Evolutionary conservation across 2,113 vertebrate genomes (phyloP), one percentile per base, ranked within the genome.

Genomic region (Speoplatyrhinus poulsoni): DNA sequence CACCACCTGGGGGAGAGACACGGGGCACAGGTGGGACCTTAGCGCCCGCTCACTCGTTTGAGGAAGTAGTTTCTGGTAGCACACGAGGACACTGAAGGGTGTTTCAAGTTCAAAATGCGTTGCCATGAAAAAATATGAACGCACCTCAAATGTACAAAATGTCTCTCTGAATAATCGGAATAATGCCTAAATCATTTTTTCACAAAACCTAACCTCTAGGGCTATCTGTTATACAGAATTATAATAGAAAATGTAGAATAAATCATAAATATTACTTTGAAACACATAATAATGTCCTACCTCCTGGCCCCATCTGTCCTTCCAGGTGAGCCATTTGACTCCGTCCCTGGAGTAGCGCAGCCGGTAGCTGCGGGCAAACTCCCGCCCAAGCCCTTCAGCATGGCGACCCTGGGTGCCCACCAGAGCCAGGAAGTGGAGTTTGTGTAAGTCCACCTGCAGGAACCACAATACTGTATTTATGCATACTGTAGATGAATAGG

Each of bases 381-480:
- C 96, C 72, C 93, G 93, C n/a, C 96, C 96, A 0, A 94, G 94
- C 5, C 96, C 96, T 0, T 95, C 94, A 0, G 96, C 96, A 0
- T 98, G 95, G 10, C 96, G 95, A 3, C 96, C 96, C 85, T 98
- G 96, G 0, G 95, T 98, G 63, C 95, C 96, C 69, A 96, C 95
- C 89, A 98, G 86, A 1, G 96, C 94, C 79, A 98, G 87, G 75
- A 97, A 90, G 84, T 96, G 91, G 11, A 98, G 91, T 7, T 70
- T 87, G 17, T 70, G 92, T 46, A 98, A 91, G 69, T 97, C 94
- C 65, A 98, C 91, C 92, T 91, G 48, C 13, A 73, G 46, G 48
- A 68, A 11, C 46, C 7, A 50, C 6, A 13, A 46, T 12, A 55
- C 3, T 54, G 47, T 67, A 64, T 0, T 56, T 60, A 6, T 26